Percentiles rank a stretch among this genome's conserved stretches.
Conservation (phyloP, 2,888 invertebrate species). For the Tinea semifulvella region DNA sequence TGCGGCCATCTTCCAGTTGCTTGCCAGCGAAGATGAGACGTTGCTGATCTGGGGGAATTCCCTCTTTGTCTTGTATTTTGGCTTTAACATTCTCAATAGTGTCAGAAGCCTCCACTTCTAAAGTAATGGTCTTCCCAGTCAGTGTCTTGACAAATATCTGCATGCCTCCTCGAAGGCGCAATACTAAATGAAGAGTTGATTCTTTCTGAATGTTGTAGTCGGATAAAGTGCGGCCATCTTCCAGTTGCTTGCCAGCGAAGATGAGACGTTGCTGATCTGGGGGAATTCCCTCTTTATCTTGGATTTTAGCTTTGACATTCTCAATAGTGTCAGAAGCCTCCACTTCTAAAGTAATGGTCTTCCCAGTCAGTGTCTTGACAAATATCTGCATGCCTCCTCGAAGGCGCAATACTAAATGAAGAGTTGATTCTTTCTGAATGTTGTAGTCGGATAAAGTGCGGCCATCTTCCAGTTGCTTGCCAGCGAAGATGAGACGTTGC, state of each 20-base stretch:
- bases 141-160: conserved; percentile 6
- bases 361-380: conserved; percentile 27
- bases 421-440: conserved; percentile 25
- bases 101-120: conserved; percentile 16
- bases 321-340: conserved; percentile 24
- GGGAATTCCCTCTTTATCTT: conserved; percentile 23
- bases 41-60: conserved; percentile 16
- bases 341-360: conserved; percentile 29
- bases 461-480: conserved; percentile 29
- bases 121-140: conserved; percentile 5
- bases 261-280: conserved; percentile 23
- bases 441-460: conserved; percentile 28
- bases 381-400: conserved; percentile 27
- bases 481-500: conserved; percentile 29
- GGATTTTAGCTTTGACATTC: conserved; percentile 23
- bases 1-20: conserved; percentile 16
- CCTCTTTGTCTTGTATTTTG: conserved; percentile 17
- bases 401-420: conserved; percentile 24
- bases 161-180: conserved; percentile 23
- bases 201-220: conserved; percentile 26
- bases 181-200: conserved; percentile 24
- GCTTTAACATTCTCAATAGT: conserved; percentile 16
- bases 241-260: conserved; percentile 23
- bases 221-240: conserved; percentile 22
- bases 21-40: conserved; percentile 16